These are phyloP conservation scores for Agrilus mali DNA, from an alignment of 2,888 invertebrate genomes.

Conservation along the genomic window DNA sequence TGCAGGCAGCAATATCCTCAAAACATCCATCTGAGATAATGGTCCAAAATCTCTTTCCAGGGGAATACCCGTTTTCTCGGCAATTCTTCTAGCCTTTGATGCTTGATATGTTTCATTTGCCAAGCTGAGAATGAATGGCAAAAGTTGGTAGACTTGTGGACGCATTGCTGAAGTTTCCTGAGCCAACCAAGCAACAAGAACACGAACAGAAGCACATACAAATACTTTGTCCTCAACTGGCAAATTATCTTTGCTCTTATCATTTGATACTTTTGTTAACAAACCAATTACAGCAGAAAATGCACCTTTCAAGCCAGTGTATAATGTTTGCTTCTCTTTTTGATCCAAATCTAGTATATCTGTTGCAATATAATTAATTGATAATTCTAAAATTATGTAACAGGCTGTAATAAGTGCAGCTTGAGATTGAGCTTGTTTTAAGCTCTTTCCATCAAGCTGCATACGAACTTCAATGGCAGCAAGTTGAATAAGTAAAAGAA, in stretches of 20 bases:
- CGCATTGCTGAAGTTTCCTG: slow-evolving; percentile 85
- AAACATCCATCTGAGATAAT: slow-evolving; percentile 46
- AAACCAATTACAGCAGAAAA: slow-evolving; percentile 71
- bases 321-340: slow-evolving; percentile 82
- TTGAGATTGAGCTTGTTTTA: slow-evolving; percentile 65
- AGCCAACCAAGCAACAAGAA: slow-evolving; percentile 79
- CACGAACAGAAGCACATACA: slow-evolving; percentile 73
- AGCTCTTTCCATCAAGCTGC: slow-evolving; percentile 78
- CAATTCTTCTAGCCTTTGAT: slow-evolving; percentile 49
- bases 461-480: slow-evolving; percentile 88
- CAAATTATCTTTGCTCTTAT: slow-evolving; percentile 57
- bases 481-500: slow-evolving; percentile 70
- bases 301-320: slow-evolving; percentile 80
- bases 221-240: slow-evolving; percentile 62
- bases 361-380: slow-evolving; percentile 65
- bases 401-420: slow-evolving; percentile 71
- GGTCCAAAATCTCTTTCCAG: slow-evolving; percentile 27
- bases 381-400: slow-evolving; percentile 68
- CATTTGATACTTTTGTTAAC: slow-evolving; percentile 58
- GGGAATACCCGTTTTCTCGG: slow-evolving; percentile 49
- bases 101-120: slow-evolving; percentile 76
- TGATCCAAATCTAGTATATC: slow-evolving; percentile 77
- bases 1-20: slow-evolving; percentile 76
- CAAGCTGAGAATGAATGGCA: slow-evolving; percentile 69
- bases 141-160: slow-evolving; percentile 63